Evolutionary conservation across 2,888 invertebrate species (phyloP), one percentile per base, ranked within the genome.

Genomic region (Athalia circularis): DNA sequence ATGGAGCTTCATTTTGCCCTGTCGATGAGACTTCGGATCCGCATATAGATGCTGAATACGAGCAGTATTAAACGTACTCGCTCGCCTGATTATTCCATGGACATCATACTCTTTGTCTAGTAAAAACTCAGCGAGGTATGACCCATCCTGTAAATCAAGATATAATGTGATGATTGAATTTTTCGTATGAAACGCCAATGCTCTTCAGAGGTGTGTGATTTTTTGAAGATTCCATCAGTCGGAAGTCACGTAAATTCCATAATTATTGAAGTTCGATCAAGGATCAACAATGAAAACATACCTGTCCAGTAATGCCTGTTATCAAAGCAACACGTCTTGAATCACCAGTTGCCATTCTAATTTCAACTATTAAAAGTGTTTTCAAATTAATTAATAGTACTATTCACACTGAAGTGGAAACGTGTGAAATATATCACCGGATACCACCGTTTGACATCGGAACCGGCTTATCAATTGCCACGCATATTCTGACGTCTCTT

Each of bases 281-380:
- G 13, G 45, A 70, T 9, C 6, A 79, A 48, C 29, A 81, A 76
- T 48, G 29, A 72, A 79, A 75, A 87, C 90, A 89, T 93, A 98
- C 99, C 94, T 99, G 99, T 54, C 99, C 99, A 61, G 98, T 98
- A 80, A 99, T 98, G 83, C 99, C 99, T 80, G 99, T 99, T 86
- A 99, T 96, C 79, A 99, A 92, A 9, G 99, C 99, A 70, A 98
- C 93, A 91, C 94, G 95, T 85, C 90, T 92, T 15, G 81, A 77
- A 43, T 85, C 80, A 8, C 80, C 80, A 45, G 82, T 84, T 82
- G 85, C 84, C 88, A 88, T 88, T 74, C 57, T 77, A 29, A 29
- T 2, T 29, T 29, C 2, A 29, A 29, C 2, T 29, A 29, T 29
- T 29, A 29, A 2, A 29, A 29, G 29, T 29, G 29, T 29, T 29